phyloP scores from a whole-genome alignment of 2,113 vertebrate genomes.

The Channa argus region DNA sequence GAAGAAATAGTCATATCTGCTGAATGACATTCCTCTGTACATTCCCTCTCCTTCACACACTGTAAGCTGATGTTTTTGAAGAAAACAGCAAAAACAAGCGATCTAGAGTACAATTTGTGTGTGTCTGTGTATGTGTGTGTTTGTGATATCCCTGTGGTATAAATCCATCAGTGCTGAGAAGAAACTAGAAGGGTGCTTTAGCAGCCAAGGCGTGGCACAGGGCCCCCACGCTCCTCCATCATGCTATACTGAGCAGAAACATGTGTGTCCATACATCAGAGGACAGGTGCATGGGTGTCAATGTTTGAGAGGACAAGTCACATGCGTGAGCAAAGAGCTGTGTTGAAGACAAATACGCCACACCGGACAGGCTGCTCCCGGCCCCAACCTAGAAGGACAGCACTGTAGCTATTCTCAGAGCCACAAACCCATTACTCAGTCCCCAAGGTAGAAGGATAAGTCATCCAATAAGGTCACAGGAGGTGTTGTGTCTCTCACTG shows the following conservation, averaged over 20 bases:
- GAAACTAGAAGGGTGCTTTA: slow-evolving; percentile 71
- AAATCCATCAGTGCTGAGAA: slow-evolving; percentile 72
- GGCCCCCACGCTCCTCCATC: slow-evolving; percentile 76
- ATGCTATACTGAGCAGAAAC: slow-evolving; percentile 47
- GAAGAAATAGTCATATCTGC: slow-evolving; percentile 22
- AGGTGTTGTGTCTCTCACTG: slow-evolving; percentile 66
- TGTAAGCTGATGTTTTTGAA: slow-evolving; percentile 23
- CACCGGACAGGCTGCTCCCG: slow-evolving; percentile 29
- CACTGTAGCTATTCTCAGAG: slow-evolving; percentile 62
- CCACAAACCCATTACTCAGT: slow-evolving; percentile 71
- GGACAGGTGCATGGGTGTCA: slow-evolving; percentile 9
- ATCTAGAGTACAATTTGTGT: slow-evolving; percentile 18
- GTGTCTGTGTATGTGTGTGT: slow-evolving; percentile 14
- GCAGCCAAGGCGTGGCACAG: slow-evolving; percentile 66
- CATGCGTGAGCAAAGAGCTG: slow-evolving; percentile 48
- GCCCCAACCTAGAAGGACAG: slow-evolving; percentile 53
- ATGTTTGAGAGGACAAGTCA: slow-evolving; percentile 36
- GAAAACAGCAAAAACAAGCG: slow-evolving; percentile 29
- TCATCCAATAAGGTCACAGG: slow-evolving; percentile 72
- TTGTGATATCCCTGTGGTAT: slow-evolving; percentile 29
- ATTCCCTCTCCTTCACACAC: slow-evolving; percentile 46
- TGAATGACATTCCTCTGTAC: slow-evolving; percentile 31
- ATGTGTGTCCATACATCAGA: slow-evolving; percentile 29
- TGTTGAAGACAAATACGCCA: slow-evolving; percentile 75
- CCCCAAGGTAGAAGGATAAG: slow-evolving; percentile 69